phyloP scores from a whole-genome alignment of 30 jellyfish, hydroid and myxozoan species.

The Aurelia sp. region DNA sequence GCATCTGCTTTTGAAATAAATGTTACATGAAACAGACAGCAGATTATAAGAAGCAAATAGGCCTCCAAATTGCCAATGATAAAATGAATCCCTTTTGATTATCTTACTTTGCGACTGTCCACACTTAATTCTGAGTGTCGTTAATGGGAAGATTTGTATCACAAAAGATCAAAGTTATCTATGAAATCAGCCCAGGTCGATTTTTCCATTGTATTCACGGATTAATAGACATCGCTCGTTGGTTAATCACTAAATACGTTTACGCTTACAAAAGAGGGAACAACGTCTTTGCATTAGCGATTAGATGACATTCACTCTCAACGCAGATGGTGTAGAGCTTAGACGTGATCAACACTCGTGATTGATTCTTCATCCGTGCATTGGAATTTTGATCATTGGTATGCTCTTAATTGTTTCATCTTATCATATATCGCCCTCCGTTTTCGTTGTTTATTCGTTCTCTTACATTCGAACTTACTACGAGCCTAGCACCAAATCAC shows the following conservation, averaged over 20 bases:
- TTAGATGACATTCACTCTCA: conserved; percentile 40
- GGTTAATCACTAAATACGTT: conserved; percentile 58
- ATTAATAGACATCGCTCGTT: conserved; percentile 60
- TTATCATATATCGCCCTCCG: no score
- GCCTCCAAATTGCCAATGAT: background rate
- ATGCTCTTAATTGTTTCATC: no score
- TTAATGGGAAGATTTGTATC: conserved; percentile 52
- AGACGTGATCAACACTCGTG: conserved; percentile 59
- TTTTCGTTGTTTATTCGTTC: no score
- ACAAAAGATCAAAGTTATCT: conserved; percentile 50
- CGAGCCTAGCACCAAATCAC: no score
- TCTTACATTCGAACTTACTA: no score
- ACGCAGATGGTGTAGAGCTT: conserved; percentile 60
- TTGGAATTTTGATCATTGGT: conserved; percentile 13
- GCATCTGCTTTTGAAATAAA: no score
- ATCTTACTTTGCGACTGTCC: background rate
- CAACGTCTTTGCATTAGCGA: conserved; percentile 62
- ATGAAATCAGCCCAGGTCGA: conserved; percentile 59
- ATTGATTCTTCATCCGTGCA: conserved; percentile 12
- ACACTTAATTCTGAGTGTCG: conserved; percentile 3
- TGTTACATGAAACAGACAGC: no score
- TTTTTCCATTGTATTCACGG: conserved; percentile 59
- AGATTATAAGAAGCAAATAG: no score
- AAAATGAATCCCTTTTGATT: background rate
- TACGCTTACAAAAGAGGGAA: conserved; percentile 41